Conservation (phyloP, 2,888 invertebrate genomes). For the Micoletzkya japonica region DNA sequence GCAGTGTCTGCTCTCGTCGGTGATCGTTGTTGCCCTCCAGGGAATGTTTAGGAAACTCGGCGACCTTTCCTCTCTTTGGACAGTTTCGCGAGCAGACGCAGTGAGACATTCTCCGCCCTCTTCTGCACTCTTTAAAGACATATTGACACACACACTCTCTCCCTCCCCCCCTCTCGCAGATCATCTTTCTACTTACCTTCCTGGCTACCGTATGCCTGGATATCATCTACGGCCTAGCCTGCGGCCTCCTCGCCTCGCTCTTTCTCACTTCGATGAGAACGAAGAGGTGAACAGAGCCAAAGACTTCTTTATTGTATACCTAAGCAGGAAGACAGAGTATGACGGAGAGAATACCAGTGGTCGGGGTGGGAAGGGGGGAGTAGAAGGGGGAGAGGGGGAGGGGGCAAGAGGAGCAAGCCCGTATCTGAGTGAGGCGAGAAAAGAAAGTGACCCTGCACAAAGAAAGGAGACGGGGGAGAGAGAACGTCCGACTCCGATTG, state of each 20-base stretch:
- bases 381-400: background rate
- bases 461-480: background rate
- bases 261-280: constrained; percentile 75
- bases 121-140: background rate
- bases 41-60: constrained; percentile 73
- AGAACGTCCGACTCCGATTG: too few relatives aligned
- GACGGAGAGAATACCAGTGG: background rate
- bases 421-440: background rate
- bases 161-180: constrained; percentile 25
- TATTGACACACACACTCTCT: background rate
- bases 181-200: constrained; percentile 81
- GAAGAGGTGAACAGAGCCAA: constrained; percentile 59
- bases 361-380: background rate
- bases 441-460: background rate
- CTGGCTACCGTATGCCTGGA: constrained; percentile 77
- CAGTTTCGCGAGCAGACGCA: constrained; percentile 78
- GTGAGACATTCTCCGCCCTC: constrained; percentile 54
- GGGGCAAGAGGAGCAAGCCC: background rate
- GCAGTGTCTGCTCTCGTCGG: constrained; percentile 64
- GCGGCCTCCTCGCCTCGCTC: constrained; percentile 77
- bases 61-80: constrained; percentile 77
- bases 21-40: constrained; percentile 66
- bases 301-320: background rate
- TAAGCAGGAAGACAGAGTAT: constrained; percentile 7
- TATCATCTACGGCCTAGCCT: constrained; percentile 79